Base-by-base conservation (phyloP, 2,113 vertebrate species). In the Cyrtonyx montezumae region DNA sequence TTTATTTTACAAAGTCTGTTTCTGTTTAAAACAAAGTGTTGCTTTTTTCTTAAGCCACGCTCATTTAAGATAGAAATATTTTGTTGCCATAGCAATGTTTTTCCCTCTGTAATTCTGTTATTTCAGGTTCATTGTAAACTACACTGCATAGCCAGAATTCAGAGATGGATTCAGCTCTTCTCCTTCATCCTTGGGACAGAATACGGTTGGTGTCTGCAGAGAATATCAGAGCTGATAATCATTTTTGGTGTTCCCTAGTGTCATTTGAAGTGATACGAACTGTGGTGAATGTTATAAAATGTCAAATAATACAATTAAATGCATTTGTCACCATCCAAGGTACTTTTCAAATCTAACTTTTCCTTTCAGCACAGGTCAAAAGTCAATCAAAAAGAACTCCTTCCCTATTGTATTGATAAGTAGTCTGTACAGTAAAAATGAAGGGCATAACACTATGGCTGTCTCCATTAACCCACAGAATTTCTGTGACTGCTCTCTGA, bases 61-160 rank as follows among this genome's bases (percentile, higher is more conserved):
- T 93, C 86, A 67, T 70, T 94, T 91, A 87, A 93, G 93, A 96
- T 81, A 94, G 89, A 97, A 97, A 95, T 93, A 87, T 94, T 96
- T 97, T 97, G 95, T 96, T 96, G 67, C 93, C 85, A 91, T 93
- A 91, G 91, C 80, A 96, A 97, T 96, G 65, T 85, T 97, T 91
- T 83, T 82, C 71, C 49, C 77, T 84, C 90, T 96, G 75, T 73
- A 94, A 92, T 87, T 93, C 79, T 94, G 84, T 79, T 84, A 88
- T 91, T 94, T 96, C 86, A 93, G 61, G 88, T 90, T 95, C 91
- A 40, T 34, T 88, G 66, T 48, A 61, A 91, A 71, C 59, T 88
- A 43, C n/a, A 45, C 11, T 73, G 25, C 63, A 53, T 40, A 89
- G 67, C 13, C 21, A 28, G 89, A 78, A 63, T 61, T 26, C 76